A percentile compares a stretch with the other conserved stretches of the same genome.
Conservation (phyloP, 2,113 vertebrate species). For the Nothocercus nigrocapillus region DNA sequence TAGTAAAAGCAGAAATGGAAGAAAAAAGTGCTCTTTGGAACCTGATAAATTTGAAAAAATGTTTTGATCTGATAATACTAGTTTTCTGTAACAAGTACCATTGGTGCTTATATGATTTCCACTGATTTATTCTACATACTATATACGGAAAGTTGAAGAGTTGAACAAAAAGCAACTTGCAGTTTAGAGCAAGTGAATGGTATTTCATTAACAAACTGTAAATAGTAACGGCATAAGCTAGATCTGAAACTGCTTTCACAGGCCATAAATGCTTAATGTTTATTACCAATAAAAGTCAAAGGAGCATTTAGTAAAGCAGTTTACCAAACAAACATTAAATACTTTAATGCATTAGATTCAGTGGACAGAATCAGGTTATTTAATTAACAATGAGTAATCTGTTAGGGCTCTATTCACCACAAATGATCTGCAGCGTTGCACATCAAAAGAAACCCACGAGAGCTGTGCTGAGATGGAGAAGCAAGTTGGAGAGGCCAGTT, state of each 20-base stretch:
- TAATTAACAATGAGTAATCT: constrained; percentile 82
- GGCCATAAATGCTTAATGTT: constrained; percentile 86
- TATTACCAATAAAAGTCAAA: constrained; percentile 88
- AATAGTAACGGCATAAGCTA: constrained; percentile 81
- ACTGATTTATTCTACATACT: constrained; percentile 51
- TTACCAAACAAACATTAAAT: constrained; percentile 86
- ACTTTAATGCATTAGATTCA: constrained; percentile 82
- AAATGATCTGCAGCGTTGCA: constrained; percentile 71
- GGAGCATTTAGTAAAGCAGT: constrained; percentile 83
- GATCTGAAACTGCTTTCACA: constrained; percentile 79
- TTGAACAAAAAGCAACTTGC: constrained; percentile 77
- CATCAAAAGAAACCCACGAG: constrained; percentile 10
- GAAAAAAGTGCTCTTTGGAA: not conserved
- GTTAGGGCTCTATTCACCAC: constrained; percentile 74
- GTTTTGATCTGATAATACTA: not conserved
- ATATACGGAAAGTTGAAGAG: constrained; percentile 74
- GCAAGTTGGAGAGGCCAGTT: not conserved
- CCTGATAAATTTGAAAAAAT: not conserved
- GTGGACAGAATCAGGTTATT: constrained; percentile 80
- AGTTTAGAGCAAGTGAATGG: constrained; percentile 77
- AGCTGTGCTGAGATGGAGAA: not conserved
- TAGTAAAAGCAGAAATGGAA: not conserved
- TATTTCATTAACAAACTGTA: constrained; percentile 83
- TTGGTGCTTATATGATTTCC: constrained; percentile 39
- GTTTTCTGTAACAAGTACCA: not conserved